Conservation (phyloP, 2,113 vertebrate genomes). For the Ariopsis seemanni region DNA sequence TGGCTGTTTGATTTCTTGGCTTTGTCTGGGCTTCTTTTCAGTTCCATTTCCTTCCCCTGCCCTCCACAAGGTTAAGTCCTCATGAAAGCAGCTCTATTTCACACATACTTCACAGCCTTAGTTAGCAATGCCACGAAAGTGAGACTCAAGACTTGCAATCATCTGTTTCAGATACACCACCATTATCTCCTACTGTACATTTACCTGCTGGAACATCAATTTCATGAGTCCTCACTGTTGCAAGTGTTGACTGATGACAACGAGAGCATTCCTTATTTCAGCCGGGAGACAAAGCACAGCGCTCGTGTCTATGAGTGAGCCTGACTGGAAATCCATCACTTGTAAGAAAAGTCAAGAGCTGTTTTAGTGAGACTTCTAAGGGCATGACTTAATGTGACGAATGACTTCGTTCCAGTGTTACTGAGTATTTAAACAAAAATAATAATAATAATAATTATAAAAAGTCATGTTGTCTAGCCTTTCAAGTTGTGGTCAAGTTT, state of each 20-base stretch:
- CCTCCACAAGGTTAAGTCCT: neutral
- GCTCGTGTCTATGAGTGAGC: neutral
- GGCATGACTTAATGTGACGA: conserved; percentile 33
- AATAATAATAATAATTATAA: conserved; percentile 33
- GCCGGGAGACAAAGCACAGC: neutral
- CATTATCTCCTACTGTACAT: conserved; percentile 31
- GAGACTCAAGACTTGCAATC: conserved; percentile 17
- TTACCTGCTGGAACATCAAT: conserved; percentile 35
- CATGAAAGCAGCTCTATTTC: neutral
- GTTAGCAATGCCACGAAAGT: conserved; percentile 2
- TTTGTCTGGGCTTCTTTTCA: conserved; percentile 13
- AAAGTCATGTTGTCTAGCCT: conserved; percentile 43
- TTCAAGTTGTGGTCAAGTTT: conserved; percentile 69
- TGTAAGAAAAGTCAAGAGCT: conserved; percentile 5
- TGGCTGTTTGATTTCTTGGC: conserved; percentile 7
- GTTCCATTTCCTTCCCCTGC: neutral
- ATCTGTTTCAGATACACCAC: neutral
- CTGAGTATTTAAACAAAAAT: conserved; percentile 25
- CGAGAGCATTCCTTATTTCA: conserved; percentile 17
- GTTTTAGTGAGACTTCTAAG: conserved; percentile 32
- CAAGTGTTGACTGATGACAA: conserved; percentile 7
- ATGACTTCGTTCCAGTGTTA: conserved; percentile 51
- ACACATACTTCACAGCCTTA: conserved; percentile 18
- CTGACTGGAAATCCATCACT: conserved; percentile 34
- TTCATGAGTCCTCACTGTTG: conserved; percentile 31